These are phyloP conservation scores for Parambassis ranga DNA, from an alignment of 2,797 vertebrate genomes.

Conservation along the genomic window DNA sequence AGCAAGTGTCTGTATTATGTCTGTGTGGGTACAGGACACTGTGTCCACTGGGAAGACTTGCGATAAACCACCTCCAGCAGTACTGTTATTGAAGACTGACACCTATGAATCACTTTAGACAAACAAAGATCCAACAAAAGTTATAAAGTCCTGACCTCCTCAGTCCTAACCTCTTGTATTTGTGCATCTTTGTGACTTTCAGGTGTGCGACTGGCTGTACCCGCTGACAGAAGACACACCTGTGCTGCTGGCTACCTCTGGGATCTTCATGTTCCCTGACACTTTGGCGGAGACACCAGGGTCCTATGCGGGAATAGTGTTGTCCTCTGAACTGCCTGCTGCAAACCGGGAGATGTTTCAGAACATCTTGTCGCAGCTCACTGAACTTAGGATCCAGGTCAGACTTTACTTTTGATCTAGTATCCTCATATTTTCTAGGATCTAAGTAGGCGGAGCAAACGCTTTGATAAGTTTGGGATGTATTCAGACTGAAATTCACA, in stretches of 20 bases:
- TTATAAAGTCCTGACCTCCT: neutral
- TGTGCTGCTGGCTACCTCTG: slow-evolving; percentile 88
- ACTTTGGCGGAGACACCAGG: slow-evolving; percentile 82
- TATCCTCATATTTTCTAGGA: too few species aligned
- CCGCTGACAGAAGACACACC: slow-evolving; percentile 87
- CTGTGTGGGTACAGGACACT: neutral
- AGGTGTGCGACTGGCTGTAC: slow-evolving; percentile 95
- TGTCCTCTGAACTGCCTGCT: slow-evolving; percentile 90
- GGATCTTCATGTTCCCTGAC: slow-evolving; percentile 96
- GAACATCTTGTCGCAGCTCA: slow-evolving; percentile 86
- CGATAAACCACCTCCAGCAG: too few species aligned
- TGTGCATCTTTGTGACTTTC: slow-evolving; percentile 32
- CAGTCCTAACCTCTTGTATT: neutral
- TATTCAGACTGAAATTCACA: too few species aligned
- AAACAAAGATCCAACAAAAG: neutral
- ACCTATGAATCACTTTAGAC: neutral
- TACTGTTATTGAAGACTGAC: too few species aligned
- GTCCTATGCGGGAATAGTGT: slow-evolving; percentile 89
- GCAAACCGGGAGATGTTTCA: slow-evolving; percentile 85
- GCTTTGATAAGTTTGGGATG: too few species aligned
- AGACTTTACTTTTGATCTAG: neutral
- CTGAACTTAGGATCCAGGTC: slow-evolving; percentile 92
- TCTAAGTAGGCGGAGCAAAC: neutral
- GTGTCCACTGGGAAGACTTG: too few species aligned
- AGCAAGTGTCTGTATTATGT: slow-evolving; percentile 8